A percentile compares a stretch with the other conserved stretches of the same genome.
Conservation (phyloP, 2,797 vertebrate genomes). For the Molothrus ater region DNA sequence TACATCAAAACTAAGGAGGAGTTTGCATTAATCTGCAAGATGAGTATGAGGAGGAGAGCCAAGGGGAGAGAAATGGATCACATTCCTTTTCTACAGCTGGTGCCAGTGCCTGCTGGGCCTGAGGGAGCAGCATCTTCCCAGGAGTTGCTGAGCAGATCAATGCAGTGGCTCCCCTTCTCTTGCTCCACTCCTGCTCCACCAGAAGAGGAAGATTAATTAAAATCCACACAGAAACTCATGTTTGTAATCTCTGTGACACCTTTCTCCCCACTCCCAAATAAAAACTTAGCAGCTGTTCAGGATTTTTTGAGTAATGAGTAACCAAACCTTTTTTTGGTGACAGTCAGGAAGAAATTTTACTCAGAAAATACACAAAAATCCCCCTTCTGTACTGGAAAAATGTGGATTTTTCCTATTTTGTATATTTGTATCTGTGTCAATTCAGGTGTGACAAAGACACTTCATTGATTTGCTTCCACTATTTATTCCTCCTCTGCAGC, state of each 20-base stretch:
- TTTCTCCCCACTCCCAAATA: fast-evolving
- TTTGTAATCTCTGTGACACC: neutral
- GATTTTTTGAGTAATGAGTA: neutral
- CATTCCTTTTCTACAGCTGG: neutral
- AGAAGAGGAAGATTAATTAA: neutral
- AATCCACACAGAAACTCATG: fast-evolving
- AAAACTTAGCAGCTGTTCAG: neutral
- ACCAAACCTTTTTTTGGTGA: neutral
- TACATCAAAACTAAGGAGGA: neutral
- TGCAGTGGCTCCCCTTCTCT: neutral
- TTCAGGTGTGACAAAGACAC: neutral
- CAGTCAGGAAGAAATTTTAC: neutral
- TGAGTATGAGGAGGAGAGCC: neutral
- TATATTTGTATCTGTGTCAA: neutral
- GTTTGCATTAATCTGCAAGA: neutral
- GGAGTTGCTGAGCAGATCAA: fast-evolving
- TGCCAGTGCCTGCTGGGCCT: neutral
- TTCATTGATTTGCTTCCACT: neutral
- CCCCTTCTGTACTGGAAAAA: neutral
- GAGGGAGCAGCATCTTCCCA: fast-evolving
- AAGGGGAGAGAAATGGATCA: too few relatives aligned
- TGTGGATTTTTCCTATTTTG: neutral
- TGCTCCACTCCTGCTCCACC: neutral
- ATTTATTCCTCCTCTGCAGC: neutral
- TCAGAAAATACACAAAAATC: neutral